These are phyloP conservation scores for Oncopeltus fasciatus DNA, from an alignment of 1,140 invertebrate genomes.

Conservation along the genomic window DNA sequence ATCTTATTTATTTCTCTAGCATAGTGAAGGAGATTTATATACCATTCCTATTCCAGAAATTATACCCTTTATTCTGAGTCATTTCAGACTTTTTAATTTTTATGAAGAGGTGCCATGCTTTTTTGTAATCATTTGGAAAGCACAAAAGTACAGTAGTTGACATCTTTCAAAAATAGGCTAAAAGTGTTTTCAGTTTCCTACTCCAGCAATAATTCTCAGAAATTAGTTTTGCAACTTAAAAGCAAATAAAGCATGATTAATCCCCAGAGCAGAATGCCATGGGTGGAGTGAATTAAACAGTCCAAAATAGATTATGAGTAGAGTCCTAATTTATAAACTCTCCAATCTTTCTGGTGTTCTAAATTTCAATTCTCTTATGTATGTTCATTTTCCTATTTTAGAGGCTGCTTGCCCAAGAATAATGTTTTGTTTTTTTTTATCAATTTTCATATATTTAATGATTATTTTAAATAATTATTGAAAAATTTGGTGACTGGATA, in stretches of 20 bases:
- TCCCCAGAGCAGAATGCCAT: too few relatives aligned
- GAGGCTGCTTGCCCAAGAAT: too few relatives aligned
- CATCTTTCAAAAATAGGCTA: background rate
- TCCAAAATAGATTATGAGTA: background rate
- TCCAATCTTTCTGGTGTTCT: background rate
- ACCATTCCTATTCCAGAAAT: background rate
- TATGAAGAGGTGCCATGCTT: background rate
- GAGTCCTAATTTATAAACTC: background rate
- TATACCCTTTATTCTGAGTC: too few relatives aligned
- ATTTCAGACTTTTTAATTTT: too few relatives aligned
- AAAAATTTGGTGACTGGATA: too few relatives aligned
- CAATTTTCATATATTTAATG: too few relatives aligned
- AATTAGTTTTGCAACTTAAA: background rate
- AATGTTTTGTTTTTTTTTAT: too few relatives aligned
- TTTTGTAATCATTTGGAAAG: background rate
- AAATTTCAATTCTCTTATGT: constrained; percentile 6
- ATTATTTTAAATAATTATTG: too few relatives aligned
- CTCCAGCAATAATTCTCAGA: background rate
- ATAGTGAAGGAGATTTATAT: background rate
- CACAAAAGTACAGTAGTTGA: background rate
- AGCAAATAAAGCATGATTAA: background rate
- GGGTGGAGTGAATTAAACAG: too few relatives aligned
- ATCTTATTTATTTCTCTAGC: background rate
- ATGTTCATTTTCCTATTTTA: too few relatives aligned
- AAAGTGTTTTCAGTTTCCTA: background rate